Evolutionary conservation across 2,888 invertebrate genomes (phyloP), one percentile per base, ranked within the genome.

Genomic region (Laspeyria flexula): DNA sequence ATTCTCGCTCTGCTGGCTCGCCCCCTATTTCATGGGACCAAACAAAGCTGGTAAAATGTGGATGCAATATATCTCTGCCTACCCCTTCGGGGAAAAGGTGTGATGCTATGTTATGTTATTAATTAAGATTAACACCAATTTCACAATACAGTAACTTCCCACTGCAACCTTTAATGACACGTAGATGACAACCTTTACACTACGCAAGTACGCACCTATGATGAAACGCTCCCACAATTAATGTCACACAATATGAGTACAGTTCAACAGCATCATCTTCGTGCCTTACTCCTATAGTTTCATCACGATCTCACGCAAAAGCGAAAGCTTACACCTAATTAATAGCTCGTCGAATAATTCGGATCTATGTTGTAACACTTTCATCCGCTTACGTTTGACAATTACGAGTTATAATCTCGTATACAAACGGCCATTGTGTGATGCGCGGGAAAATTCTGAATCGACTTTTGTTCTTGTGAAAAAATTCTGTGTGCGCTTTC

Each of bases 281-380:
- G 69, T 71, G 62, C 55, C 31, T 55, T 63, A 67, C 69, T 71
- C 58, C 43, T 43, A 40, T 11, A 27, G 57, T 65, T 75, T 73
- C 75, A 67, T 75, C 73, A 73, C 45, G 48, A 70, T 76, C 79
- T 71, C 75, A 70, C 62, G 65, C 53, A 73, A 81, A 77, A 81
- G 75, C 70, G 79, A 83, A 80, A 81, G 76, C 73, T 63, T 66
- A 75, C 65, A 56, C 51, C 50, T 75, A 77, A 85, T 86, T 85
- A 86, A 88, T 84, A 77, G 73, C 72, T 65, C 71, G 72, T 69
- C 72, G 65, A 64, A 61, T 68, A 68, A 72, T 76, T 72, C 51
- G 73, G 71, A 72, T 76, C 77, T 76, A 75, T 86, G 80, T 66
- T 77, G 86, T 80, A 86, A 88, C 75, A 75, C 83, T 83, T 82